These are phyloP conservation scores for Pandemis corylana DNA, from an alignment of 2,888 invertebrate species.

Conservation along the genomic window DNA sequence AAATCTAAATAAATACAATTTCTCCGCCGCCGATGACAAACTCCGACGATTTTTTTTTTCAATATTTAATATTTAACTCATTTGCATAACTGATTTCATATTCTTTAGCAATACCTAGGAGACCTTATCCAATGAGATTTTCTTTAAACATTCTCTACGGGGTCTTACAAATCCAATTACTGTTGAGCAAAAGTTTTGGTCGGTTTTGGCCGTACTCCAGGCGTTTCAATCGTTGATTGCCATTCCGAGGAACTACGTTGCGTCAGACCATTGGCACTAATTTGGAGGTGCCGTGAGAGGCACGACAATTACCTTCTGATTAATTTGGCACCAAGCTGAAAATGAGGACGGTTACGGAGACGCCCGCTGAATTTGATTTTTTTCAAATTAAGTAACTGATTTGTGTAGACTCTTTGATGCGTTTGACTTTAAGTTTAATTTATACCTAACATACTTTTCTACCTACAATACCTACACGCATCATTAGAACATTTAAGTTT, in stretches of 20 bases:
- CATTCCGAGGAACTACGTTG: conserved; percentile 57
- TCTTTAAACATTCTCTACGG: conserved; percentile 52
- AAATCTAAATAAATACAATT: conserved; percentile 2
- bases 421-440: background rate
- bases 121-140: conserved; percentile 43
- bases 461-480: too few relatives aligned
- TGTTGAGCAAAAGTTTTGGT: conserved; percentile 69
- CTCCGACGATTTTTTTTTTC: conserved; percentile 1
- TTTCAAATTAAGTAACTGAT: background rate
- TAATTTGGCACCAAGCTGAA: conserved; percentile 50
- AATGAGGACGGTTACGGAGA: conserved; percentile 4
- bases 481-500: too few relatives aligned
- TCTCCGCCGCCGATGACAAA: background rate
- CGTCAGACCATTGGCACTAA: conserved; percentile 62
- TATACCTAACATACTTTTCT: too few relatives aligned
- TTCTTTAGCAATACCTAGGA: conserved; percentile 7
- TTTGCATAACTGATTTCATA: conserved; percentile 27
- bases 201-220: conserved; percentile 74
- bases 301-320: conserved; percentile 60
- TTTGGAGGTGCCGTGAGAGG: conserved; percentile 60
- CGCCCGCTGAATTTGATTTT: conserved; percentile 2
- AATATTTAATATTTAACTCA: conserved; percentile 15
- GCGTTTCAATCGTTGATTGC: conserved; percentile 69
- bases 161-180: conserved; percentile 77
- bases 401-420: background rate